Percentiles rank a stretch among this genome's conserved stretches.
These are phyloP conservation scores for Limosa lapponica DNA, from an alignment of 2,797 vertebrate species.

Conservation along the genomic window DNA sequence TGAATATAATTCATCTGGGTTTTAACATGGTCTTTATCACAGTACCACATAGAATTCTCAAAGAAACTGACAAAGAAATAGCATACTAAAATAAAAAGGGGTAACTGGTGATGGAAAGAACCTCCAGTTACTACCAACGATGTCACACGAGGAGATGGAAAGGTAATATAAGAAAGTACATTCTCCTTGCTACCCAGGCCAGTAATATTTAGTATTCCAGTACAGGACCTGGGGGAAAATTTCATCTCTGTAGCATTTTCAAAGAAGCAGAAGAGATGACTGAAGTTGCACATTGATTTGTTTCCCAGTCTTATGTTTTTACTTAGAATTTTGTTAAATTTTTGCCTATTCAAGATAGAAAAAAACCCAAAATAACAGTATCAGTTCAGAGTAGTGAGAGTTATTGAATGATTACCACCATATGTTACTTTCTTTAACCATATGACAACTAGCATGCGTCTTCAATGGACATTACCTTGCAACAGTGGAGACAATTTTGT, in stretches of 20 bases:
- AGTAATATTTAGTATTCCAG: background rate
- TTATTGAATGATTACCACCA: background rate
- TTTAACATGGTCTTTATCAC: background rate
- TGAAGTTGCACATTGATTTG: background rate
- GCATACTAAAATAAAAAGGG: background rate
- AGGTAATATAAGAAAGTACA: background rate
- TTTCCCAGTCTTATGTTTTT: background rate
- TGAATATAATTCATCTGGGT: background rate
- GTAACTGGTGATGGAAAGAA: background rate
- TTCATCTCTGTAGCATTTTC: background rate
- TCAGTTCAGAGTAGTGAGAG: background rate
- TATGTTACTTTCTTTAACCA: background rate
- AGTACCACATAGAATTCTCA: background rate
- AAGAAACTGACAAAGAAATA: background rate
- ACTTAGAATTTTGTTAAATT: background rate
- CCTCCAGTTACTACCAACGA: background rate
- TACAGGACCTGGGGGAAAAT: background rate
- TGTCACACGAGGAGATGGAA: background rate
- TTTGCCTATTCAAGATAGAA: background rate
- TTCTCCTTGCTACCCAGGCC: background rate
- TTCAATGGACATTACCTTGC: background rate
- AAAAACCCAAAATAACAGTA: background rate
- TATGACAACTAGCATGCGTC: background rate
- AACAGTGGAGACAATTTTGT: background rate
- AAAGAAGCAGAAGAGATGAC: background rate